phyloP scores from a whole-genome alignment of 1,140 invertebrate genomes.

The Nebria ingens region DNA sequence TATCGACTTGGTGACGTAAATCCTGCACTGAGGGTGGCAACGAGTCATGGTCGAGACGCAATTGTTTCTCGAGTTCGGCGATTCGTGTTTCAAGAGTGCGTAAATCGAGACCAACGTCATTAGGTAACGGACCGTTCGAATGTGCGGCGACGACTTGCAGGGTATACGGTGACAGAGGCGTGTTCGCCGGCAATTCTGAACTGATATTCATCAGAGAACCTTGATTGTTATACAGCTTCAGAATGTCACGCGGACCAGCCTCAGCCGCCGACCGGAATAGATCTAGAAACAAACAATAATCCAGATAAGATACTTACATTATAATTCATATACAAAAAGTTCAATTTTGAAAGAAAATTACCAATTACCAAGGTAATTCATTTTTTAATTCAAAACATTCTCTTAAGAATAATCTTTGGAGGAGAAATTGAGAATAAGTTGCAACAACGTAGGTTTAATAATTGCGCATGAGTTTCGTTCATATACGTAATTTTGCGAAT shows the following conservation, averaged over 20 bases:
- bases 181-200: slow-evolving; percentile 46
- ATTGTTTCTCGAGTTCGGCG: slow-evolving; percentile 47
- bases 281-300: slow-evolving; percentile 37
- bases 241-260: slow-evolving; percentile 49
- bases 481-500: no score
- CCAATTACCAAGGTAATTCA: background rate
- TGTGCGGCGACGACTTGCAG: slow-evolving; percentile 34
- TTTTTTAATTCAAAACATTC: no score
- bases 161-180: slow-evolving; percentile 45
- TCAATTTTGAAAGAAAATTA: background rate
- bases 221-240: slow-evolving; percentile 47
- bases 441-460: no score
- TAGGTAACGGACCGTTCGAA: slow-evolving; percentile 30
- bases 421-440: no score
- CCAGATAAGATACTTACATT: no score
- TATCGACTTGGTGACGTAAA: slow-evolving; percentile 51
- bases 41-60: slow-evolving; percentile 40
- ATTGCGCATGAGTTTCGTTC: no score
- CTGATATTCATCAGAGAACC: slow-evolving; percentile 57
- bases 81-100: slow-evolving; percentile 44
- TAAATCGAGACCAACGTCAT: slow-evolving; percentile 27
- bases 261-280: slow-evolving; percentile 50
- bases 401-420: no score
- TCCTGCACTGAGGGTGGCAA: slow-evolving; percentile 46
- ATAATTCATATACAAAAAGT: no score